A percentile compares a stretch with the other conserved stretches of the same genome.
Evolutionary conservation across 1,140 invertebrate genomes (phyloP).

Genomic region (Aricia agestis): DNA sequence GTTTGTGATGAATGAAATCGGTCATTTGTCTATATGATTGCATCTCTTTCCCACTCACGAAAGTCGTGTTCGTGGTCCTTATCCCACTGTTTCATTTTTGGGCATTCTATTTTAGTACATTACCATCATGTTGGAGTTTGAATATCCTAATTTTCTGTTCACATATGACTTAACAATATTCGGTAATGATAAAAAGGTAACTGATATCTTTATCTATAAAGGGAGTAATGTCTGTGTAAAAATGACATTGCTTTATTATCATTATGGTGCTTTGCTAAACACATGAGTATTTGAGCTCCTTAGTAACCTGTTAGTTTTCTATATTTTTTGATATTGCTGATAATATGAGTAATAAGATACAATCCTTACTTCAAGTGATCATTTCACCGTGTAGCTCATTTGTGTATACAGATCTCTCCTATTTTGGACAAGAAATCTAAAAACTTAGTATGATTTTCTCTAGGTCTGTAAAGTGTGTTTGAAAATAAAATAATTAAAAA

Average conservation of each 20-base stretch:
- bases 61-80: constrained; percentile 49
- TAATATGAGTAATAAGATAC: constrained; percentile 4
- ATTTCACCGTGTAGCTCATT: background rate
- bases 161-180: constrained; percentile 51
- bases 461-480: background rate
- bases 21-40: constrained; percentile 33
- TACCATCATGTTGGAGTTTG: constrained; percentile 70
- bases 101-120: constrained; percentile 75
- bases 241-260: constrained; percentile 16
- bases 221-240: constrained; percentile 16
- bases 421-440: background rate
- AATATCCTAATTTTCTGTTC: constrained; percentile 69
- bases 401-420: background rate
- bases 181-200: constrained; percentile 58
- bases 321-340: background rate
- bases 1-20: background rate
- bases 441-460: background rate
- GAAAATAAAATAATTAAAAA: too few relatives aligned
- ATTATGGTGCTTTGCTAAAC: background rate
- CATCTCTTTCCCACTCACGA: constrained; percentile 48
- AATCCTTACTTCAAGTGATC: background rate
- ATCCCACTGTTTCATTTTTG: constrained; percentile 67
- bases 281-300: background rate
- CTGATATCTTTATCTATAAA: constrained; percentile 31
- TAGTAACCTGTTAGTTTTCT: constrained; percentile 2